Evolutionary conservation across 1,140 invertebrate genomes (phyloP).

Genomic region (Rhizoglyphus robini): DNA sequence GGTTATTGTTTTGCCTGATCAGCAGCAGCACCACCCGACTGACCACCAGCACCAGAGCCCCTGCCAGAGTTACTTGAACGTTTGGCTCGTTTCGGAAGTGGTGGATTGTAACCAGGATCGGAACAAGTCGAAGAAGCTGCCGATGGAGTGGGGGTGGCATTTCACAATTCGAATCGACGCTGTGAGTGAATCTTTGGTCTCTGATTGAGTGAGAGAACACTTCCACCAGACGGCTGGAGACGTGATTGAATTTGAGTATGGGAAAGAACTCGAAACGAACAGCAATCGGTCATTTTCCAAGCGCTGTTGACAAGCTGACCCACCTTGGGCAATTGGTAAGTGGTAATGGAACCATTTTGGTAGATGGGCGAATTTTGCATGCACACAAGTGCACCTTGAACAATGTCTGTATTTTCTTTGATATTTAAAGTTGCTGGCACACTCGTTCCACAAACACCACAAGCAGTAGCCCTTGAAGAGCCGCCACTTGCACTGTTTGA

Average conservation of each 20-base stretch:
- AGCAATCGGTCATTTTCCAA: constrained; percentile 85
- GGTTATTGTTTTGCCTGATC: constrained; percentile 53
- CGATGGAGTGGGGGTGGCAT: constrained; percentile 92
- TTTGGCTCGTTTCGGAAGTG: constrained; percentile 22
- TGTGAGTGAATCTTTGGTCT: neutral
- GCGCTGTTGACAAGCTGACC: constrained; percentile 84
- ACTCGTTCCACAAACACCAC: neutral
- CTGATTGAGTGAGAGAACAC: constrained; percentile 31
- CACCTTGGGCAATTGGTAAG: constrained; percentile 84
- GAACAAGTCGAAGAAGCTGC: constrained; percentile 94
- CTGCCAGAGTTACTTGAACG: neutral
- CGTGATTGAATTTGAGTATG: constrained; percentile 20
- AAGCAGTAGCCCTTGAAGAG: neutral
- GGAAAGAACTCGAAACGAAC: constrained; percentile 42
- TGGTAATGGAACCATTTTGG: constrained; percentile 80
- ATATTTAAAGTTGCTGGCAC: constrained; percentile 21
- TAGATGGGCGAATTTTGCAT: constrained; percentile 94
- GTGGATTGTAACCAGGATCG: constrained; percentile 53
- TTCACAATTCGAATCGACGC: constrained; percentile 58
- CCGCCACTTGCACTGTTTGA: neutral
- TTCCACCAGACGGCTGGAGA: constrained; percentile 64
- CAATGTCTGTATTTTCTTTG: constrained; percentile 34
- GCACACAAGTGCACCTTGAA: constrained; percentile 50
- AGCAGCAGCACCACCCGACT: constrained; percentile 35
- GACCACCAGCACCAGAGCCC: neutral